Evolutionary conservation across 2,797 vertebrate genomes (phyloP).

Genomic region (Parambassis ranga): DNA sequence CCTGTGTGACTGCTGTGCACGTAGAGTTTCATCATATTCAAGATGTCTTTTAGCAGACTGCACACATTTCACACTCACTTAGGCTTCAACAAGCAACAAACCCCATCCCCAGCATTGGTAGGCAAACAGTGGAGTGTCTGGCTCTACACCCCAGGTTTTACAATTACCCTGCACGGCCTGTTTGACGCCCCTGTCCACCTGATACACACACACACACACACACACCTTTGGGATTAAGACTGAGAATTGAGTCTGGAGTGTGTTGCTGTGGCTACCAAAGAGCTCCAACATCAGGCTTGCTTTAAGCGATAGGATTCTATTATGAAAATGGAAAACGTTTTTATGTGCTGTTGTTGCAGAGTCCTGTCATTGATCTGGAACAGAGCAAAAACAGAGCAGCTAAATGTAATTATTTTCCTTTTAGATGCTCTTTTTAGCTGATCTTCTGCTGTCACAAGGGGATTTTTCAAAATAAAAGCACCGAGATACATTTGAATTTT

Average conservation of each 20-base stretch:
- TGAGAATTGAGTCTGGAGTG: neutral
- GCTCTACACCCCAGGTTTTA: constrained; percentile 36
- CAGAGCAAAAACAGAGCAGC: neutral
- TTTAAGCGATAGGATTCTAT: constrained; percentile 16
- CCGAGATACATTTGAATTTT: neutral
- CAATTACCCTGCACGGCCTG: constrained; percentile 46
- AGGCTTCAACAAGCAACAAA: constrained; percentile 52
- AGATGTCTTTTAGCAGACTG: constrained; percentile 51
- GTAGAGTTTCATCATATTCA: constrained; percentile 53
- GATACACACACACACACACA: constrained; percentile 2
- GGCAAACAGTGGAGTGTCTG: constrained; percentile 50
- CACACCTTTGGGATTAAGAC: constrained; percentile 8
- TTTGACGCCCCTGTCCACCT: constrained; percentile 35
- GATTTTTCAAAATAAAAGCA: neutral
- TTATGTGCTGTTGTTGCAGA: neutral
- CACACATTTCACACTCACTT: constrained; percentile 67
- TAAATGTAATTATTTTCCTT: constrained; percentile 3
- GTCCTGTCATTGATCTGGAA: constrained; percentile 20
- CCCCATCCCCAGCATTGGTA: constrained; percentile 35
- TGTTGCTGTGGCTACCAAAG: constrained; percentile 18
- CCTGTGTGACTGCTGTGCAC: constrained; percentile 13
- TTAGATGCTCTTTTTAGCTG: no score
- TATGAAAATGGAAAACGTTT: neutral
- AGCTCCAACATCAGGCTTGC: constrained; percentile 13
- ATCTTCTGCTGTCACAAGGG: neutral